Evolutionary conservation across 2,113 vertebrate species (phyloP), one percentile per base, ranked within the genome.

Genomic region (Speoplatyrhinus poulsoni): DNA sequence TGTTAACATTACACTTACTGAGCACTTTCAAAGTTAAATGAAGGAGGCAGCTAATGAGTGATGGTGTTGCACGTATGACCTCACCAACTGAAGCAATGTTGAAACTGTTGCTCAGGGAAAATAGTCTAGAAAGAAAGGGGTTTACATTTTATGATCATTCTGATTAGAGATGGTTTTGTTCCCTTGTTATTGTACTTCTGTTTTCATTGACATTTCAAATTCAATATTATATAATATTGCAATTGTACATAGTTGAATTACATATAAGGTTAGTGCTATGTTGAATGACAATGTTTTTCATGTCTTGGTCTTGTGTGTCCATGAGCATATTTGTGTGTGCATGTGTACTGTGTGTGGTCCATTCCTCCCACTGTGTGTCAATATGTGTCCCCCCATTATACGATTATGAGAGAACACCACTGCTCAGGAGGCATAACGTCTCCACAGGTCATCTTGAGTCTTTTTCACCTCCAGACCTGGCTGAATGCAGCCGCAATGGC

Each of bases 1-100:
- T 55, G 54, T 53, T 7, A 11, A 19, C 48, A 79, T 68, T 61
- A 58, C 62, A 60, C 64, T 79, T 75, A 9, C 50, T 72, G 68
- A 26, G 68, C 63, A 72, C 55, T 59, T 59, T 46, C 16, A 56
- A 55, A 46, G 33, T 46, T 72, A 69, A 82, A 74, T 64, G 66
- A 55, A 73, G 70, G 67, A 8, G 56, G 72, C 46, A 57, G 63
- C 3, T 55, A 55, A 16, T 55, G 54, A 16, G 16, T 16, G 17
- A 9, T 16, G 17, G 54, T 55, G n/a, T 16, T 50, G 48, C 3
- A 50, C 13, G 48, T 50, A 50, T 12, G 36, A 41, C 36, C 36
- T 41, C 36, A 41, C 36, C 36, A 41, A 41, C 3, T 8, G 36
- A 41, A 41, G 36, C 36, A 41, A 41, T 41, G 36, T 8, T 8